phyloP scores from a whole-genome alignment of 2,888 invertebrate species.

The Saturnia pavonia region DNA sequence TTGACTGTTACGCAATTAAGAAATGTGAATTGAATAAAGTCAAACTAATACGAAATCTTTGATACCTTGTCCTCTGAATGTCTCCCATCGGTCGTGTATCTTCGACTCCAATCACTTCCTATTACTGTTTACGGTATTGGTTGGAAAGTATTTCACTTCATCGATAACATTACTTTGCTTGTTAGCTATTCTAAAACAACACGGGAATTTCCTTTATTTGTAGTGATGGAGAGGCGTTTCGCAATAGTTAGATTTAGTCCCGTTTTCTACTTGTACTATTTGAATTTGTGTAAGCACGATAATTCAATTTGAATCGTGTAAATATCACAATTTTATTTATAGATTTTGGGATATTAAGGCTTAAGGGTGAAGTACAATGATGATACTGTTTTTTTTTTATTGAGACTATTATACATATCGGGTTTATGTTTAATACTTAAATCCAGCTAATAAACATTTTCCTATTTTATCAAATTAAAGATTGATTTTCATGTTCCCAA shows the following conservation, averaged over 20 bases:
- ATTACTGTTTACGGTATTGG: slow-evolving; percentile 48
- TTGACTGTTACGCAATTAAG: slow-evolving; percentile 5
- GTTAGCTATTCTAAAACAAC: slow-evolving; percentile 38
- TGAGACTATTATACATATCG: no score
- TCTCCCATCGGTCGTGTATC: slow-evolving; percentile 52
- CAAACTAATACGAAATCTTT: slow-evolving; percentile 22
- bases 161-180: slow-evolving; percentile 36
- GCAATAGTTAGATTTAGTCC: background rate
- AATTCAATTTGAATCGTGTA: background rate
- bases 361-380: no score
- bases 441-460: no score
- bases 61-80: slow-evolving; percentile 37
- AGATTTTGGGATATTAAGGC: no score
- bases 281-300: background rate
- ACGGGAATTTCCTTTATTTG: slow-evolving; percentile 37
- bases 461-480: no score
- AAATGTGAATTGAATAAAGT: slow-evolving; percentile 16
- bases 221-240: background rate
- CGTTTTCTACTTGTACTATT: background rate
- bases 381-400: no score
- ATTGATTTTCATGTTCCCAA: no score
- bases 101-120: slow-evolving; percentile 41
- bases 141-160: slow-evolving; percentile 55
- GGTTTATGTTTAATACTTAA: no score
- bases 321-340: background rate